A percentile compares a stretch with the other conserved stretches of the same genome.
phyloP scores from a whole-genome alignment of 2,797 vertebrate genomes.

The Botia almorhae region DNA sequence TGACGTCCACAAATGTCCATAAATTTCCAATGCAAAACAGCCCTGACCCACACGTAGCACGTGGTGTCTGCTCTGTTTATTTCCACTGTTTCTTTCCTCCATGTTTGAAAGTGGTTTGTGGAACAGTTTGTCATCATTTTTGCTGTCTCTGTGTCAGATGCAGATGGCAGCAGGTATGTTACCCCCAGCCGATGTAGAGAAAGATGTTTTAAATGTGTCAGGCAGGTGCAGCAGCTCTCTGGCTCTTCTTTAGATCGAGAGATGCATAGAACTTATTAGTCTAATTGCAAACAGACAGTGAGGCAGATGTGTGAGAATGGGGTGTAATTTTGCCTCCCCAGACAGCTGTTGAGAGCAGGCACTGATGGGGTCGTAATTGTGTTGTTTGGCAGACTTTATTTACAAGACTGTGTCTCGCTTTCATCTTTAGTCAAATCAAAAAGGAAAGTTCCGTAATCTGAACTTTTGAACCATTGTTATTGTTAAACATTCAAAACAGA shows the following conservation, averaged over 20 bases:
- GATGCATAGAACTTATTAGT: conserved; percentile 37
- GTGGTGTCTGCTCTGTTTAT: neutral
- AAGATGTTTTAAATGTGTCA: neutral
- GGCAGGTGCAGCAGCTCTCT: conserved; percentile 41
- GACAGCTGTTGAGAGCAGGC: conserved; percentile 44
- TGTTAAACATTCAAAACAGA: conserved; percentile 6
- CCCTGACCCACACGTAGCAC: neutral
- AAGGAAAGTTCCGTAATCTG: conserved; percentile 29
- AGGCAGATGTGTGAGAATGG: conserved; percentile 45
- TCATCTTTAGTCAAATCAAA: conserved; percentile 48
- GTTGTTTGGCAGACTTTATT: conserved; percentile 49
- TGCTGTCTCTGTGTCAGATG: neutral
- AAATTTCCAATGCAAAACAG: conserved; percentile 9
- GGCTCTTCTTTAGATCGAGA: conserved; percentile 29
- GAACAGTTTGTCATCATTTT: neutral
- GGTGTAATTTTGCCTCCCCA: conserved; percentile 45
- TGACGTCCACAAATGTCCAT: neutral
- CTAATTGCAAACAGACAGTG: conserved; percentile 51
- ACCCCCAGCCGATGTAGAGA: neutral
- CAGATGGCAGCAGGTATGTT: neutral
- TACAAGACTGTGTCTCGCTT: conserved; percentile 38
- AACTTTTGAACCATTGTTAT: neutral
- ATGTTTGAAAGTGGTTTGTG: neutral
- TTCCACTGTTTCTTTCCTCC: neutral
- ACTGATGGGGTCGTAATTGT: conserved; percentile 40